These are phyloP conservation scores for Crypturellus tataupa DNA, from an alignment of 2,797 vertebrate genomes.

Conservation along the genomic window DNA sequence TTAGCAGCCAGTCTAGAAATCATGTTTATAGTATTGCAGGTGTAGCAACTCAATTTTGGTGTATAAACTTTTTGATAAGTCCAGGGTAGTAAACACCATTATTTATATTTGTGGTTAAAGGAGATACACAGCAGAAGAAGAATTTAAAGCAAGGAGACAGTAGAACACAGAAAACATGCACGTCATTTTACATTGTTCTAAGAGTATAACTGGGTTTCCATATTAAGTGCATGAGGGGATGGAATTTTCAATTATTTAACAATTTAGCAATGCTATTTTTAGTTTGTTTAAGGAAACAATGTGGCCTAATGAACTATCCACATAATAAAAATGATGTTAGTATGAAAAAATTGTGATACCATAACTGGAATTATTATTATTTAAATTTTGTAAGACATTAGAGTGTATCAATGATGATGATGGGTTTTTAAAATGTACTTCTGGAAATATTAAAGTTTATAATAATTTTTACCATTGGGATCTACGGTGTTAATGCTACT, in stretches of 20 bases:
- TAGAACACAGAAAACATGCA: background rate
- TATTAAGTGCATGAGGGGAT: background rate
- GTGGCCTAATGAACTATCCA: background rate
- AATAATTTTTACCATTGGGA: background rate
- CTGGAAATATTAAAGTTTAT: background rate
- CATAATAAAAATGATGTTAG: conserved; percentile 19
- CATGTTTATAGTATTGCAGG: background rate
- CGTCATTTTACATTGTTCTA: conserved; percentile 8
- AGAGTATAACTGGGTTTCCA: background rate
- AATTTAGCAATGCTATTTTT: background rate
- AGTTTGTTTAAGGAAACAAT: background rate
- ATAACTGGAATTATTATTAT: background rate
- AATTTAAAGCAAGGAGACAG: background rate
- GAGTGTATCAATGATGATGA: background rate
- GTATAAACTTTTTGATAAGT: background rate
- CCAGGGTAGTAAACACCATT: background rate
- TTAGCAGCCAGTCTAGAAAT: background rate
- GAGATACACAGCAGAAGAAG: background rate
- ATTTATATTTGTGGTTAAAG: background rate
- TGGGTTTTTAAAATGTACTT: background rate
- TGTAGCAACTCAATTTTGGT: background rate
- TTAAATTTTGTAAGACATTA: background rate
- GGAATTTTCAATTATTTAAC: conserved; percentile 1
- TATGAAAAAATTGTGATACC: background rate
- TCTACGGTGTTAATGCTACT: background rate